phyloP scores from a whole-genome alignment of 1,140 invertebrate species.

The Scaptodrosophila lebanonensis region DNA sequence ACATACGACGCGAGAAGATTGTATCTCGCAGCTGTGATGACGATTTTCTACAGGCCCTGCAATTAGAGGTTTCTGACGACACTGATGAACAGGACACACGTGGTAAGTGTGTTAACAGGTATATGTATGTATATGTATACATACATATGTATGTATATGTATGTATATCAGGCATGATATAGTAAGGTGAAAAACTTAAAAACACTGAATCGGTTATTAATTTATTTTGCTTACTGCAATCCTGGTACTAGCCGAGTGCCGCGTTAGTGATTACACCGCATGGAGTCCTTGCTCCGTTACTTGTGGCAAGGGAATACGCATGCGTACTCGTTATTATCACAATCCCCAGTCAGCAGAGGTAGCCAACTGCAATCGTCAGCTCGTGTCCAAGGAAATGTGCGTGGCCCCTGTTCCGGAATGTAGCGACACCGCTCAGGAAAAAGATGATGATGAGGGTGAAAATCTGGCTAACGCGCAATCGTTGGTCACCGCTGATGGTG shows the following conservation, averaged over 20 bases:
- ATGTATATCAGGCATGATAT: no score
- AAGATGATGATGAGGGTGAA: slow-evolving; percentile 75
- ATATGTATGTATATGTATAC: no score
- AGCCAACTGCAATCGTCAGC: slow-evolving; percentile 87
- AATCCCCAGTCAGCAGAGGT: slow-evolving; percentile 87
- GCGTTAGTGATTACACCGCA: slow-evolving; percentile 83
- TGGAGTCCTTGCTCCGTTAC: slow-evolving; percentile 90
- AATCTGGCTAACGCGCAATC: slow-evolving; percentile 66
- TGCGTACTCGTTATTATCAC: slow-evolving; percentile 86
- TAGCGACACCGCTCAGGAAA: slow-evolving; percentile 57
- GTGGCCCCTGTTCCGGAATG: slow-evolving; percentile 85
- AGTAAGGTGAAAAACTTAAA: no score
- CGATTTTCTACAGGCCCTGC: slow-evolving; percentile 80
- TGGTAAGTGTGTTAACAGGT: slow-evolving; percentile 78
- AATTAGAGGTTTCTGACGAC: slow-evolving; percentile 84
- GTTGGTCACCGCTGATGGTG: slow-evolving; percentile 62
- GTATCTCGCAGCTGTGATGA: slow-evolving; percentile 86
- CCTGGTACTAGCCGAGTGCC: slow-evolving; percentile 84
- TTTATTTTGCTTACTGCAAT: background rate
- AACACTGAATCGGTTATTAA: no score
- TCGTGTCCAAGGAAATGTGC: slow-evolving; percentile 92
- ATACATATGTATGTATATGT: no score
- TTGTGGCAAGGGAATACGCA: slow-evolving; percentile 92
- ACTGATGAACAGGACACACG: slow-evolving; percentile 84
- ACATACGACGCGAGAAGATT: slow-evolving; percentile 85